Base-by-base conservation (phyloP, 2,888 invertebrate species). In the Napeogenes sylphis region DNA sequence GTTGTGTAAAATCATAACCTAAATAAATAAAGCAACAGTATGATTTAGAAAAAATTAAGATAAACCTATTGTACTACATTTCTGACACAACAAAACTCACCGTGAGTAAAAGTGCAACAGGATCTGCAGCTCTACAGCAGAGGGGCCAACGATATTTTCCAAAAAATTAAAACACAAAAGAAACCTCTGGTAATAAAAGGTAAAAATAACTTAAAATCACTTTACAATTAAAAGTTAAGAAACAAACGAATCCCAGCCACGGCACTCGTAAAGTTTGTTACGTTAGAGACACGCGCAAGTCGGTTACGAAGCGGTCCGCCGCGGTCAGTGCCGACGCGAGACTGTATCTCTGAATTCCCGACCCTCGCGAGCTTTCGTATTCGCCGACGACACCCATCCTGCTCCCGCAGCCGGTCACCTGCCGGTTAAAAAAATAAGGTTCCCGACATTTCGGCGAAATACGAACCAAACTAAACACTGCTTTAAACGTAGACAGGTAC, bases 401-500 rank as follows among this genome's bases (percentile, higher is more conserved):
- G 77, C 85, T 88, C 87, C 72, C 81, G 74, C 87, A 81, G 74
- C 77, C 81, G 76, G 75, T 85, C 87, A 87, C 85, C 85, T 85
- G 87, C 83, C 76, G 74, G 73, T 71, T 77, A 76, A 85, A 89
- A 87, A 87, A 86, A 83, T 77, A 79, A 76, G 83, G 83, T 83
- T 79, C 80, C 82, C 81, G 79, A 80, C 79, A 82, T 85, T 90
- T 90, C 88, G 87, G 68, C 86, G 88, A 90, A 89, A 87, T 80
- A 75, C 78, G 77, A 84, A 76, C 82, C 78, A 79, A 81, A 81
- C 78, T 78, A 81, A 83, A 87, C 75, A 82, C 69, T 69, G 71
- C 71, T 70, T 78, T 80, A 78, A 75, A 79, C 74, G 74, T 68
- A 75, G 73, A 76, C 84, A 84, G 83, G 83, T 83, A 85, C 74